Evolutionary conservation across 2,888 invertebrate genomes (phyloP), one percentile per base, ranked within the genome.

Genomic region (Torymus texanus): DNA sequence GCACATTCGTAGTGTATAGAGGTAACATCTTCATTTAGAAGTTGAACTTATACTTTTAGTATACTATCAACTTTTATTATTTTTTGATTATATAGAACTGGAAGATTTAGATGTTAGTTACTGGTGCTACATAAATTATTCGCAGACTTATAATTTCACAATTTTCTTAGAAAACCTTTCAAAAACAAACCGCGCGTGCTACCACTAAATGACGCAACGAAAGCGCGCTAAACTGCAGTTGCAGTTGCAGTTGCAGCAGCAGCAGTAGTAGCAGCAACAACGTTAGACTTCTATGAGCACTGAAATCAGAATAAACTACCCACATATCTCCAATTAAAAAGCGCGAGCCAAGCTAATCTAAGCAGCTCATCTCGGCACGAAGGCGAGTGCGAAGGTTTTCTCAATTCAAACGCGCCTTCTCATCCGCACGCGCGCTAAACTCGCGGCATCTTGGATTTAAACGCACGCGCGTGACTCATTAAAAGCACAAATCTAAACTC

Each of bases 391-490:
- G 73, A 62, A 73, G 62, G 53, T 66, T 77, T 59, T 65, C 72
- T 67, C 78, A n/a, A 62, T 67, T 78, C 59, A 66, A 66, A 66
- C 59, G 29, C 75, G 58, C 59, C 59, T 2, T 55, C 67, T 61
- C 73, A 62, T 73, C 56, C 63, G 61, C 56, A 16, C 55, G 55
- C 41, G 63, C 62, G 24, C 51, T 24, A 63, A 66, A 63, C 58
- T 41, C 41, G 29, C 4, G 29, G 29, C 29, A 29, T 29, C 29
- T 5, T 8, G 41, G 10, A 8, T 71, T 70, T 53, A 61, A 63
- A 58, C 58, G 66, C 74, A 75, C 51, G 18, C 74, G 74, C 74
- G 66, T 75, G 65, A 75, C 59, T 75, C 74, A 75, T 75, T 75
- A 75, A 58, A 66, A 59, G 74, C 59, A 51, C 66, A 29, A 75